Evolutionary conservation across 2,797 vertebrate species (phyloP).

Genomic region (Glossophaga mutica): DNA sequence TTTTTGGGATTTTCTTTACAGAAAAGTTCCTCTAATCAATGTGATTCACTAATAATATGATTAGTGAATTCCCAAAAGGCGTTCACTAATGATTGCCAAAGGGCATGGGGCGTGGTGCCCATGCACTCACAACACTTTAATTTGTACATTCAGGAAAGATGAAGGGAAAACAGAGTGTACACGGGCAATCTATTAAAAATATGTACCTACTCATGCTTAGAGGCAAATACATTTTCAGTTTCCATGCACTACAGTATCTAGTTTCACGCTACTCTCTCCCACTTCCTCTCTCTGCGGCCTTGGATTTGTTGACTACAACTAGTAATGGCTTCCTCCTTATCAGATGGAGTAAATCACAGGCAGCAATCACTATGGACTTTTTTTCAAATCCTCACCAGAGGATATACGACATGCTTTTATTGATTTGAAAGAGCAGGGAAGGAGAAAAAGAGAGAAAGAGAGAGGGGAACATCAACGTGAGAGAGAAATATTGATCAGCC

Average conservation of each 20-base stretch:
- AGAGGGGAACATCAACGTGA: too few species aligned
- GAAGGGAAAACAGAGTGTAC: neutral
- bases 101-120: neutral
- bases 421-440: neutral
- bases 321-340: neutral
- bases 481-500: neutral
- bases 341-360: neutral
- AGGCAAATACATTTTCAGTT: constrained; percentile 18
- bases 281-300: constrained; percentile 17
- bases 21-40: neutral
- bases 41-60: neutral
- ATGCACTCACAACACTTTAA: neutral
- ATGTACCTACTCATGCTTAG: neutral
- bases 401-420: neutral
- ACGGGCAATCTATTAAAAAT: neutral
- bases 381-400: neutral
- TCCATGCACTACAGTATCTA: neutral
- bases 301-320: neutral
- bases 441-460: neutral
- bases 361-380: neutral
- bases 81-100: neutral
- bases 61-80: too few species aligned
- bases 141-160: constrained; percentile 14
- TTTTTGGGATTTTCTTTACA: neutral
- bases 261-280: neutral